Base-by-base conservation (phyloP, 2,797 vertebrate species). In the Rhincodon typus region DNA sequence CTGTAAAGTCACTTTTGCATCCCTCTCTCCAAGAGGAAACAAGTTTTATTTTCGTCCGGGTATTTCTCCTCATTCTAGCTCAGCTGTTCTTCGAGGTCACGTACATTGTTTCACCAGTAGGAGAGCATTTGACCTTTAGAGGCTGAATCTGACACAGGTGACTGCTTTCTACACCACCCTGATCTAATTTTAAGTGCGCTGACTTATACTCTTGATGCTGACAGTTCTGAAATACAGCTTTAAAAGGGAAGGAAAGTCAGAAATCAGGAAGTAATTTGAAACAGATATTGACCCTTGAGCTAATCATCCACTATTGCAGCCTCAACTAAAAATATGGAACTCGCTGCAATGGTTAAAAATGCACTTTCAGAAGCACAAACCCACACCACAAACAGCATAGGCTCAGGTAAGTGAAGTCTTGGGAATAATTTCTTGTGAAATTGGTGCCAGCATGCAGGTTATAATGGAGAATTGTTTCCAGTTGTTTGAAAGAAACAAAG, bases 401-500 rank as follows among this genome's bases (percentile, higher is more conserved):
- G 46, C 10, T 23, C 70, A 95, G 94, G 70, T 95, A 95, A 72
- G 94, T 95, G 94, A 95, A 95, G 30, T 95, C 17, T 53, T 7
- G 15, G 15, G 17, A 42, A 72, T 72, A 25, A 12, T 72, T 72
- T 94, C 91, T 7, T 94, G 38, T 94, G 93, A 30, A 72, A 6
- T 30, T 74, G 42, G 42, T 42, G 0, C 15, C n/a, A n/a, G 50
- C 62, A 62, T 6, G 30, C n/a, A 91, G 19, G 2, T n/a, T 91
- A 38, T 91, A 13, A 67, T 67, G 34, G 88, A n/a, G 6, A 84
- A 1, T 84, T 67, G 21, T 84, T 42, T 84, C 38, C 38, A 84
- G 38, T 84, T 42, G 42, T 1, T 38, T 84, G 23, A 6, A 84
- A 25, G 38, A 84, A 84, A 19, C 42, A 84, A 69, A 93, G 62